Base-by-base conservation (phyloP, 2,888 invertebrate genomes). In the Conomelus anceps region DNA sequence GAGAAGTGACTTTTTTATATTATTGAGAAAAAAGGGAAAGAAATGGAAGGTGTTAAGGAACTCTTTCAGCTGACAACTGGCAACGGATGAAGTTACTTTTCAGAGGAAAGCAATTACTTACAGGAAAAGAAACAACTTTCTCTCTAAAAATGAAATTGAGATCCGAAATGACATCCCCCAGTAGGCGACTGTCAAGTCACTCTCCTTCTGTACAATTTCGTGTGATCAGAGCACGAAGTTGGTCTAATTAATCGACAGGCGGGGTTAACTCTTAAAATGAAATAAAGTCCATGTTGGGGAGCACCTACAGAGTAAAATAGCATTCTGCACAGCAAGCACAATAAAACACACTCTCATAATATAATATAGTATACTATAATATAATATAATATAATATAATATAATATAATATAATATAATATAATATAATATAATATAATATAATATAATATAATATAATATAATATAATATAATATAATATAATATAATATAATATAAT, bases 1-100 rank as follows among this genome's bases (percentile, higher is more conserved):
- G 6, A n/a, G 13, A 63, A 63, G 63, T 63, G 63, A 20, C 63
- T n/a, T 23, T 85, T 85, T 22, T 23, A 23, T 20, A 23, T 85
- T 23, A 85, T 85, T 23, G 85, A 23, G 24, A 23, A 85, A 85
- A 23, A 86, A 86, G 26, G 86, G 20, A n/a, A 24, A 22, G 86
- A 26, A 86, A 63, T 63, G 63, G n/a, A 26, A 86, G 23, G 86
- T 86, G 86, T 86, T 86, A 86, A 22, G 24, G 29, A 86, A 86
- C 24, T 86, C 26, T 86, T 22, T 29, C 24, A 26, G 22, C 29
- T 86, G 86, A 86, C 86, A 86, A 86, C 86, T 86, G 86, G 86
- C 86, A 86, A 86, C 86, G 29, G 86, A 86, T 86, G 29, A 86
- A 86, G 86, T 86, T 86, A 86, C 86, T 86, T 29, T 86, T 86